phyloP scores from a whole-genome alignment of 2,888 invertebrate species.

The Mycalesis mineus region DNA sequence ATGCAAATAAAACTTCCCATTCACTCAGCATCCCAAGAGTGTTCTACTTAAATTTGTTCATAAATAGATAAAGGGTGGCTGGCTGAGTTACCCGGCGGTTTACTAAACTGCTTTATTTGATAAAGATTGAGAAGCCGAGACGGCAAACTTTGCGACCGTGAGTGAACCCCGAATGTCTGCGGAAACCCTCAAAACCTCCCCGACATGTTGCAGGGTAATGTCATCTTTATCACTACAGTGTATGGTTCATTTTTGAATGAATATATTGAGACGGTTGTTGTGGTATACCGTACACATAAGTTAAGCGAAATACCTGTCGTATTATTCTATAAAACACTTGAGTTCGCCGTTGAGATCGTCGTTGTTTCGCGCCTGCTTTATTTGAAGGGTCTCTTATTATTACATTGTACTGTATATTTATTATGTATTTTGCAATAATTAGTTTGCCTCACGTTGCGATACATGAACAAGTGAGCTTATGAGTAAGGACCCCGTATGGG shows the following conservation, averaged over 20 bases:
- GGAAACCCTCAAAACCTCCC: conserved; percentile 11
- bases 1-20: conserved; percentile 6
- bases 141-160: conserved; percentile 29
- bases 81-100: conserved; percentile 47
- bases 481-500: too few species aligned
- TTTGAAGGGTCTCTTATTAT: too few species aligned
- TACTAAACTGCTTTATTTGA: conserved; percentile 64
- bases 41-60: conserved; percentile 61
- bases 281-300: conserved; percentile 17
- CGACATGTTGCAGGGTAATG: conserved; percentile 6
- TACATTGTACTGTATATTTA: too few species aligned
- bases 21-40: conserved; percentile 16
- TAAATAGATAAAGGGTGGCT: conserved; percentile 61
- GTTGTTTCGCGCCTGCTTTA: too few species aligned
- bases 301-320: conserved; percentile 15
- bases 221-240: conserved; percentile 2
- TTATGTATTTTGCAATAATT: too few species aligned
- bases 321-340: background rate
- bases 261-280: conserved; percentile 6
- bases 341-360: background rate
- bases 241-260: conserved; percentile 10
- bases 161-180: conserved; percentile 18
- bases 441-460: too few species aligned
- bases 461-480: too few species aligned
- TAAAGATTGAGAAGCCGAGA: conserved; percentile 54